A percentile compares a stretch with the other conserved stretches of the same genome.
phyloP scores from a whole-genome alignment of 2,113 vertebrate species.

The Silurus glanis region DNA sequence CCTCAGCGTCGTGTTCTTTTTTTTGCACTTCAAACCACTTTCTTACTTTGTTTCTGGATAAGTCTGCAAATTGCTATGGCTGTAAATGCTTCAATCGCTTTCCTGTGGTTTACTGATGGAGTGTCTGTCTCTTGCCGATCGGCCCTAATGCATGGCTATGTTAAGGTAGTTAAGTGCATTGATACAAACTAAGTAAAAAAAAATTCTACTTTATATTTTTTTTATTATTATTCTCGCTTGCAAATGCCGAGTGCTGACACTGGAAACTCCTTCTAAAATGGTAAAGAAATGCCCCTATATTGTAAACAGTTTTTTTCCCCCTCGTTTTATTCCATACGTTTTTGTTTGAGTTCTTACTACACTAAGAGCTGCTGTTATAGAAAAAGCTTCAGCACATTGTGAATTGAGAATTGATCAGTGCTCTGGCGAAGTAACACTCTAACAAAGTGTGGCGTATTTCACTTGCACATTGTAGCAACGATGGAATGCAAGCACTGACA shows the following conservation, averaged over 20 bases:
- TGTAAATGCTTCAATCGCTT: too few relatives aligned
- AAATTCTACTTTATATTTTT: neutral
- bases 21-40: too few relatives aligned
- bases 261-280: neutral
- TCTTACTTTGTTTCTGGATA: too few relatives aligned
- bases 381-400: neutral
- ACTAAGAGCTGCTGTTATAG: neutral
- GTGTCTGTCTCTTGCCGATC: too few relatives aligned
- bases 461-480: neutral
- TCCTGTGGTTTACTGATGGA: too few relatives aligned
- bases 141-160: too few relatives aligned
- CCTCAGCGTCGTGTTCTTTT: too few relatives aligned
- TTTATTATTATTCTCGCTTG: neutral
- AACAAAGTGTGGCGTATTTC: neutral
- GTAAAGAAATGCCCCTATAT: neutral
- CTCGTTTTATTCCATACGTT: neutral
- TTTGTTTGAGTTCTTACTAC: neutral
- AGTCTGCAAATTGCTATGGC: too few relatives aligned
- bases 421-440: neutral
- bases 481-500: neutral
- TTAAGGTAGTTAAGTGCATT: neutral
- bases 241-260: neutral
- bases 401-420: neutral
- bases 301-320: too few relatives aligned
- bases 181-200: neutral